These are phyloP conservation scores for Cactoblastis cactorum DNA, from an alignment of 2,888 invertebrate species.

Conservation along the genomic window DNA sequence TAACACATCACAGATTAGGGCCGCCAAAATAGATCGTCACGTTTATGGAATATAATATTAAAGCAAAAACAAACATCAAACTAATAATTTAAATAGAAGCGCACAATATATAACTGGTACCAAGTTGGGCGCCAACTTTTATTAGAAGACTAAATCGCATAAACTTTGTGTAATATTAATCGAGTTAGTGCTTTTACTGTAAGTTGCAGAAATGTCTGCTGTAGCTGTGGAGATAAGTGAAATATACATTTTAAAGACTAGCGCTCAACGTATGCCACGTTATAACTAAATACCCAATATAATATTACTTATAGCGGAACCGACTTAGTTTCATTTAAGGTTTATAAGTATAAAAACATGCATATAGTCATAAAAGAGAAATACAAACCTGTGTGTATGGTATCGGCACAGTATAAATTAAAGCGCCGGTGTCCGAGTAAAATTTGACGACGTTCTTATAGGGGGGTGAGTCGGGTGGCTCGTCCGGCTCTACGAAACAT, in stretches of 20 bases:
- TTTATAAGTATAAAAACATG: no score
- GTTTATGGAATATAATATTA: not conserved
- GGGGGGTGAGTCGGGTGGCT: constrained; percentile 61
- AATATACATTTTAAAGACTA: not conserved
- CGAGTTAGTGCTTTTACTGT: no score
- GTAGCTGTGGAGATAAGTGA: no score
- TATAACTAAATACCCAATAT: no score
- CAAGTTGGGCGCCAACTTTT: not conserved
- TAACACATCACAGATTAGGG: constrained; percentile 10
- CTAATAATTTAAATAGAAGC: not conserved
- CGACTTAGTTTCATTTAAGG: no score
- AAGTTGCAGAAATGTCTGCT: no score
- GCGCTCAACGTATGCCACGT: constrained; percentile 8
- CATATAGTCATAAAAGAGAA: not conserved
- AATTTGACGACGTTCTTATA: constrained; percentile 93
- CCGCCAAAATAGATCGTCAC: not conserved
- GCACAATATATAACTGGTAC: not conserved
- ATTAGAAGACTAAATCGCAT: no score
- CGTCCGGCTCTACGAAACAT: constrained; percentile 49
- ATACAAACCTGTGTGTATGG: constrained; percentile 85
- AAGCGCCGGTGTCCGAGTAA: constrained; percentile 91
- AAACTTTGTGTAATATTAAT: no score
- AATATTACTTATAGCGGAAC: no score
- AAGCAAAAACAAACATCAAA: no score
- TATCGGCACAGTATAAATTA: constrained; percentile 89